Evolutionary conservation across 2,888 invertebrate genomes (phyloP), one percentile per base, ranked within the genome.

Genomic region (Frankliniella fusca): DNA sequence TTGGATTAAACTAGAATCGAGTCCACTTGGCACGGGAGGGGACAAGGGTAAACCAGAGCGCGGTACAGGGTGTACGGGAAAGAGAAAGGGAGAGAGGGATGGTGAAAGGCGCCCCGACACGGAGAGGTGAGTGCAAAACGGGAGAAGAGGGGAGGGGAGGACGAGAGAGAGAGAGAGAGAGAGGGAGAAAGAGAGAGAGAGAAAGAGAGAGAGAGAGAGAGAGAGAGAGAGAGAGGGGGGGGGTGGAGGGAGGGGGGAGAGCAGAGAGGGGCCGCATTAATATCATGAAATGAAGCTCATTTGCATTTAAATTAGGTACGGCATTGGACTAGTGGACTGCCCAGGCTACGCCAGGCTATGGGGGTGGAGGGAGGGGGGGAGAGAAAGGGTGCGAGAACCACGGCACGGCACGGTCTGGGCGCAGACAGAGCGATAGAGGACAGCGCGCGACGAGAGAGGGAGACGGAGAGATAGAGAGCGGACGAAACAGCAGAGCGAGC

Each of bases 271-370:
- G 92, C 23, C 70, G 93, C 93, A 94, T 94, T 93, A 93, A 93
- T 93, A 93, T 93, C 92, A 93, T 92, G 93, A 93, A 94, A 76
- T 93, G 93, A 94, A 94, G 93, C 94, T 94, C 93, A 94, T 94
- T 94, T 94, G 92, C 93, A 94, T 94, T 93, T 94, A 94, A 94
- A 94, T 94, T 94, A 94, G 93, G 93, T 91, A 86, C 86, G 86
- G 87, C 84, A 83, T 83, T 83, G 83, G 80, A 81, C 83, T 81
- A 83, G 82, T 82, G 81, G 81, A 83, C 83, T 82, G 82, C 79
- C 80, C 83, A 79, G 23, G 70, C 70, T 27, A 27, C n/a, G n/a
- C 23, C 70, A 23, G 10, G 70, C 70, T 23, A 27, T 20, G 61
- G 48, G 80, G 80, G 48, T 80, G 80, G 80, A 48, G 61, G 28